phyloP scores from a whole-genome alignment of 2,113 vertebrate species.

The Zapornia atra region DNA sequence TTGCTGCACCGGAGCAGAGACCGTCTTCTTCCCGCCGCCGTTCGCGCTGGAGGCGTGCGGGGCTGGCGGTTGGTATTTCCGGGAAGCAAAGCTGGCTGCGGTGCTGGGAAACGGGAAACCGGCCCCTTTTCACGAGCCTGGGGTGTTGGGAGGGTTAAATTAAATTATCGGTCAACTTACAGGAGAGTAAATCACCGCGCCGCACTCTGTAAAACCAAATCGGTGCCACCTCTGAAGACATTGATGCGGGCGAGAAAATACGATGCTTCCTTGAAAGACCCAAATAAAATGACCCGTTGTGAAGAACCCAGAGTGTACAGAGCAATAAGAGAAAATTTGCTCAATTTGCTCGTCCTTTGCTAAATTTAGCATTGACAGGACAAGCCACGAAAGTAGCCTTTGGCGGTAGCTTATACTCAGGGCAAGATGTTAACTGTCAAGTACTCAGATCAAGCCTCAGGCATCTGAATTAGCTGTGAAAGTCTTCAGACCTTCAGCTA shows the following conservation, averaged over 20 bases:
- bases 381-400: slow-evolving; percentile 42
- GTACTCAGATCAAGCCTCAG: slow-evolving; percentile 69
- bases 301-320: background rate
- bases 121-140: fast-evolving
- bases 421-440: slow-evolving; percentile 74
- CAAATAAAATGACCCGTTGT: background rate
- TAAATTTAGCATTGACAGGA: slow-evolving; percentile 59
- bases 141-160: background rate
- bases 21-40: background rate
- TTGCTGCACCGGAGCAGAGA: no score
- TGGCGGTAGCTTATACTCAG: slow-evolving; percentile 41
- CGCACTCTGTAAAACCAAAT: background rate
- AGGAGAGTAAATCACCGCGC: background rate
- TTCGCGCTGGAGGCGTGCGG: no score
- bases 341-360: background rate
- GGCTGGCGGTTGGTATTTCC: no score
- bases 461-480: slow-evolving; percentile 63
- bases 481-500: slow-evolving; percentile 2
- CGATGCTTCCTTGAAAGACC: background rate
- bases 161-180: background rate
- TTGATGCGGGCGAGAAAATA: background rate
- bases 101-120: fast-evolving
- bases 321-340: background rate
- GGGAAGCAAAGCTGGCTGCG: no score
- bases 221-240: background rate